Evolutionary conservation across 2,888 invertebrate genomes (phyloP), one percentile per base, ranked within the genome.

Genomic region (Polydrusus cervinus): DNA sequence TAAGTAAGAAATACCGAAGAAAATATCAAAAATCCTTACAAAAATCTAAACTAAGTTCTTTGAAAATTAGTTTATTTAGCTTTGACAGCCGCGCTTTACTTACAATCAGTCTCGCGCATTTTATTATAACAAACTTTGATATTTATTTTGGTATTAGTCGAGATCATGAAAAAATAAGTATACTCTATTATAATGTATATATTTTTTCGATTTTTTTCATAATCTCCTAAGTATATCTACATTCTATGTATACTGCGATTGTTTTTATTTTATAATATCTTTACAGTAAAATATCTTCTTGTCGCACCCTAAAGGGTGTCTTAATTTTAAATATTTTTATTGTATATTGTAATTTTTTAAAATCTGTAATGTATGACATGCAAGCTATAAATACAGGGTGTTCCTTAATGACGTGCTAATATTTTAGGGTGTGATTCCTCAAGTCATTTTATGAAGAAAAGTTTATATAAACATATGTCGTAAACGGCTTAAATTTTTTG

Each of bases 181-280:
- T 51, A 49, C n/a, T 43, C n/a, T 43, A 43, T 43, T 43, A n/a
- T 73, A 74, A 72, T 71, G 67, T 66, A 73, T 57, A 66, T 74
- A 34, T 34, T 34, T 67, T 51, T 40, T 62, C 38, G 53, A 20
- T 25, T 69, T 74, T 74, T 74, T 74, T 65, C 74, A 74, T 65
- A 74, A 64, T 69, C 74, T 65, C 67, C 55, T 43, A 69, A 57
- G 45, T 65, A 51, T 53, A 68, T 79, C 76, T 76, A 71, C 78
- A 79, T 75, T 73, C 78, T 79, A 79, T 77, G 78, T 81, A 80
- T 75, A 80, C 78, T 81, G 82, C 81, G 82, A 82, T 83, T 83
- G 82, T 83, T 81, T 80, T 79, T 78, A 81, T 79, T 79, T 78
- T 76, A 78, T 80, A 81, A 62, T 74, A 68, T 74, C 64, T 64